Percentiles rank a stretch among this genome's conserved stretches.
Evolutionary conservation across 1,140 invertebrate genomes (phyloP).

Genomic region (Orchestia grillus): DNA sequence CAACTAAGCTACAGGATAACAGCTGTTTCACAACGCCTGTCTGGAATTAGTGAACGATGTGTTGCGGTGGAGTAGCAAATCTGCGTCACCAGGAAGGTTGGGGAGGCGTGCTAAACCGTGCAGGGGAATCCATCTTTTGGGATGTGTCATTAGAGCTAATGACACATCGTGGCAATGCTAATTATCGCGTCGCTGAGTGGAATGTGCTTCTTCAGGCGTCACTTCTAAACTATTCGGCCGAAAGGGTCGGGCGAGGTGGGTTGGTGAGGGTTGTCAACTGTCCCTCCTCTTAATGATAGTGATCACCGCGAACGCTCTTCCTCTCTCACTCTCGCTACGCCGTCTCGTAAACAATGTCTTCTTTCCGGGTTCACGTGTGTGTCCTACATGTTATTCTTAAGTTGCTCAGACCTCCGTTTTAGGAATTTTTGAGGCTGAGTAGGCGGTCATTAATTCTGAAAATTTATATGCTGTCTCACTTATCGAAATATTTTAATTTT

Average conservation of each 20-base stretch:
- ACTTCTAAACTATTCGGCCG: constrained; percentile 12
- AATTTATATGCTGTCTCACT: neutral
- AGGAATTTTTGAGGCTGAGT: neutral
- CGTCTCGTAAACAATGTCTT: neutral
- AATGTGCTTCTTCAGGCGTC: constrained; percentile 47
- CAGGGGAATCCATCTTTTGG: constrained; percentile 50
- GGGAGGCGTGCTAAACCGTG: constrained; percentile 10
- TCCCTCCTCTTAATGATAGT: constrained; percentile 38
- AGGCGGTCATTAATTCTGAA: neutral
- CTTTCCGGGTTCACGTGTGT: neutral
- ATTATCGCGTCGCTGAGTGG: constrained; percentile 25
- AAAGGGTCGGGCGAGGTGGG: neutral
- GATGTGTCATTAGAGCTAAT: constrained; percentile 53
- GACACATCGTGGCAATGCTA: constrained; percentile 26
- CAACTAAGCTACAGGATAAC: neutral
- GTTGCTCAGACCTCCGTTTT: neutral
- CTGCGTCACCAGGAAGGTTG: neutral
- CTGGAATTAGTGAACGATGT: neutral
- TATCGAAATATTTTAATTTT: neutral
- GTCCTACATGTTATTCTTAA: neutral
- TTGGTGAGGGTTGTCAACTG: constrained; percentile 37
- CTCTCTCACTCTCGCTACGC: neutral
- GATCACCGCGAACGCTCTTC: constrained; percentile 21
- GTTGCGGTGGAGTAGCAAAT: neutral
- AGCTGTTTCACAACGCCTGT: neutral